These are phyloP conservation scores for Benitochromis conjunctus DNA, from an alignment of 2,113 vertebrate species.

Conservation along the genomic window DNA sequence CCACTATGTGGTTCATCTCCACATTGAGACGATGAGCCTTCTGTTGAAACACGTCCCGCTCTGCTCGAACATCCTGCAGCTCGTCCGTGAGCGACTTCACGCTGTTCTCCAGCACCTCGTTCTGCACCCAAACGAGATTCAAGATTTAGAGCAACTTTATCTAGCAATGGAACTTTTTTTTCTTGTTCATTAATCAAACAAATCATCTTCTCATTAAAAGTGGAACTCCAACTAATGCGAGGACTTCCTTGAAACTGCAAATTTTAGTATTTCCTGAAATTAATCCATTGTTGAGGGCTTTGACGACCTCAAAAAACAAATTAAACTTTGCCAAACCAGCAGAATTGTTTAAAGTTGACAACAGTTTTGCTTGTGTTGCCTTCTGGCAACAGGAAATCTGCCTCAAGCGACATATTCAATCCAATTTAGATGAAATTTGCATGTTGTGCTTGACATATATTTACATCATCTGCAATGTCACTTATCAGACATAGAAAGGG, in stretches of 20 bases:
- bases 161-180: background rate
- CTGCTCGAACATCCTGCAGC: slow-evolving; percentile 88
- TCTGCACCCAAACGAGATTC: slow-evolving; percentile 65
- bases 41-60: slow-evolving; percentile 89
- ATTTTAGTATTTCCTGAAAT: background rate
- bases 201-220: background rate
- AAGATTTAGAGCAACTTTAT: background rate
- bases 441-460: background rate
- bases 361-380: background rate
- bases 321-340: background rate
- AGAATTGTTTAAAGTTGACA: background rate
- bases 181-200: background rate
- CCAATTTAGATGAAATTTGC: background rate
- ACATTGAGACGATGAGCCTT: slow-evolving; percentile 90
- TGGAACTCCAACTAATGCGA: background rate
- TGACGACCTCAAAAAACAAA: background rate
- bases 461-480: background rate
- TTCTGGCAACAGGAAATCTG: background rate
- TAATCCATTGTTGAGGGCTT: background rate
- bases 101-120: slow-evolving; percentile 83
- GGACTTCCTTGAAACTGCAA: background rate
- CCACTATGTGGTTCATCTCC: slow-evolving; percentile 91
- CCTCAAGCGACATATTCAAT: background rate
- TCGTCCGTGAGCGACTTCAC: slow-evolving; percentile 87
- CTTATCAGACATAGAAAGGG: background rate